Conservation (phyloP, 1,140 invertebrate genomes). For the Ladona fulva region DNA sequence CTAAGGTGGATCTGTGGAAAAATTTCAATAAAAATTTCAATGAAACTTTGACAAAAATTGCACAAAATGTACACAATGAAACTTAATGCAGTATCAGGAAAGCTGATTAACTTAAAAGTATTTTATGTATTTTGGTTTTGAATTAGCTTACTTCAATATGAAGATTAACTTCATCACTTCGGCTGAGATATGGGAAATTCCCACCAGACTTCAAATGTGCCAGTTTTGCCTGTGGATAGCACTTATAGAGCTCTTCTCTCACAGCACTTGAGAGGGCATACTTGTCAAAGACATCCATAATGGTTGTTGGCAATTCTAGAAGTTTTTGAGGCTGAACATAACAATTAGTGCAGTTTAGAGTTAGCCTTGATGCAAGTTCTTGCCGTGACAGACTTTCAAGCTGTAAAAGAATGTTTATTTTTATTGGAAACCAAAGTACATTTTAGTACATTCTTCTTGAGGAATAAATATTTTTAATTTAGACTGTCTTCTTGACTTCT, state of each 20-base stretch:
- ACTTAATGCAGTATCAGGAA: neutral
- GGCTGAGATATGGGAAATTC: slow-evolving; percentile 85
- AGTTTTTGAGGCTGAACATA: slow-evolving; percentile 73
- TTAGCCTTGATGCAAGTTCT: slow-evolving; percentile 77
- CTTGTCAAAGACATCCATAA: slow-evolving; percentile 87
- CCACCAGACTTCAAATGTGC: slow-evolving; percentile 83
- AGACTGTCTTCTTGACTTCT: too few species aligned
- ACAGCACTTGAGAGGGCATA: slow-evolving; percentile 67
- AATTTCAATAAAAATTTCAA: neutral
- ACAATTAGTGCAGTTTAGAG: slow-evolving; percentile 73
- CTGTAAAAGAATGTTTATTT: slow-evolving; percentile 38
- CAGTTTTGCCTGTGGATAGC: slow-evolving; percentile 77
- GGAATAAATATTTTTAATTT: too few species aligned
- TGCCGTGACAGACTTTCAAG: slow-evolving; percentile 71
- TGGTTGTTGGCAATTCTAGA: slow-evolving; percentile 58
- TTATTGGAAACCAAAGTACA: slow-evolving; percentile 5
- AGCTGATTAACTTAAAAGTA: neutral
- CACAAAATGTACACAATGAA: neutral
- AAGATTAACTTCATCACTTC: slow-evolving; percentile 81
- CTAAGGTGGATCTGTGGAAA: slow-evolving; percentile 43
- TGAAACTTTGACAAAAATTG: neutral
- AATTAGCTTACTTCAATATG: slow-evolving; percentile 66
- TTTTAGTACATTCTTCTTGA: neutral
- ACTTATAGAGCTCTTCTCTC: slow-evolving; percentile 75
- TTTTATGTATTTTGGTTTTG: neutral